Base-by-base conservation (phyloP, 2,797 vertebrate genomes). In the Sebastolobus altivelis region DNA sequence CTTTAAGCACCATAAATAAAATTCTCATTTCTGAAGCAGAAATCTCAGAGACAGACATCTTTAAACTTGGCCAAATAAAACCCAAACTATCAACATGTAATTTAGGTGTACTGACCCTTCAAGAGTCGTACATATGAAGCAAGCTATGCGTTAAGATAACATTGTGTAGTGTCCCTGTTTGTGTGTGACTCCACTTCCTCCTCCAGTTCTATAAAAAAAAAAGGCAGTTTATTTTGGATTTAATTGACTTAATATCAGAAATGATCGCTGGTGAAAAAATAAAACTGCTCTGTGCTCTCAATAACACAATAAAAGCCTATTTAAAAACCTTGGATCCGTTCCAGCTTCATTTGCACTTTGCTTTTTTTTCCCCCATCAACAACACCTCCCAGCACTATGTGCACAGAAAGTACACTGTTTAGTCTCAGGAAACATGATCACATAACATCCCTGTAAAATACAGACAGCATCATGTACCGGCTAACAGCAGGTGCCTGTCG, bases 391-490 rank as follows among this genome's bases (percentile, higher is more conserved):
- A 77, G 46, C 71, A 70, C 77, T 75, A 77, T 66, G 79, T 80
- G 68, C 67, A 76, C 68, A 87, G 84, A 75, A 93, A 84, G 80
- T 62, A 88, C 70, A 65, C 37, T 0, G 66, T 82, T 91, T 80
- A 87, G 82, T 92, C 85, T 90, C 71, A 69, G 75, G 74, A 87
- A 90, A 84, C 75, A 75, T n/a, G 83, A 92, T 91, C 83, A 76
- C 77, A 86, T 72, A 77, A 67, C 71, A 81, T 90, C 74, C 54
- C 77, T 61, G 75, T 79, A 82, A 77, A 73, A 67, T 70, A 77
- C 80, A 89, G 80, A 73, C 87, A 27, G 81, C 81, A 33, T 84
- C 75, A 40, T 88, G 87, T 73, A 59, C 61, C 3, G 16, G 73
- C 65, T 77, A 83, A 79, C 88, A 91, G 92, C 87, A 80, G 91